Percentiles rank a stretch among this genome's conserved stretches.
Conservation (phyloP, 2,113 vertebrate genomes). For the Oplegnathus fasciatus region DNA sequence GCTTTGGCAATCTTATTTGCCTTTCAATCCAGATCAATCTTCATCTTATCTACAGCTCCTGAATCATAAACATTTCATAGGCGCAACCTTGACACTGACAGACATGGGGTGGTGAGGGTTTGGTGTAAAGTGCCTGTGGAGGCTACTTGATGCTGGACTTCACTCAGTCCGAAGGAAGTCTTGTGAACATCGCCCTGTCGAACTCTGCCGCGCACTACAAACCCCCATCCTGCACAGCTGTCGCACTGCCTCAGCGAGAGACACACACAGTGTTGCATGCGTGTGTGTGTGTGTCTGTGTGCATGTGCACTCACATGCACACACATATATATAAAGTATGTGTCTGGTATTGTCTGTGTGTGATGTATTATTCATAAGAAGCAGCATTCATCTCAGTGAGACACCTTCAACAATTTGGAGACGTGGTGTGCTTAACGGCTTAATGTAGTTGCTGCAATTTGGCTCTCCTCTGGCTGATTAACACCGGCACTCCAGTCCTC, state of each 20-base stretch:
- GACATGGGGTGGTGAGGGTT: constrained; percentile 36
- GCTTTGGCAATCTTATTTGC: constrained; percentile 80
- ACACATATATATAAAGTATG: constrained; percentile 42
- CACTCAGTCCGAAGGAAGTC: constrained; percentile 23
- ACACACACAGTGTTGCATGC: constrained; percentile 1
- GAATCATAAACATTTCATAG: constrained; percentile 83
- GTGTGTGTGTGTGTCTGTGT: not conserved
- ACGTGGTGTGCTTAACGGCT: constrained; percentile 81
- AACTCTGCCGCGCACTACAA: constrained; percentile 16
- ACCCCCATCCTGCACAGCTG: constrained; percentile 51
- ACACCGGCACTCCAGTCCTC: constrained; percentile 69
- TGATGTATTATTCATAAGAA: constrained; percentile 83
- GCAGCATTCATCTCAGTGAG: constrained; percentile 74
- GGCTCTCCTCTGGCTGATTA: constrained; percentile 84
- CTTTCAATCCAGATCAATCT: constrained; percentile 81
- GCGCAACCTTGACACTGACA: constrained; percentile 72
- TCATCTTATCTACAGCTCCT: constrained; percentile 74
- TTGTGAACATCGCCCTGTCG: constrained; percentile 10
- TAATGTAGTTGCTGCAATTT: constrained; percentile 84
- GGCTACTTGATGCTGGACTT: constrained; percentile 52
- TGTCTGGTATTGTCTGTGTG: constrained; percentile 52
- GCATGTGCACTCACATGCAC: constrained; percentile 1
- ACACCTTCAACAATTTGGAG: constrained; percentile 83
- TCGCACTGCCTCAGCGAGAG: constrained; percentile 30
- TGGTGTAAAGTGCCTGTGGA: constrained; percentile 44